Conservation (phyloP, 30 jellyfish, hydroid and myxozoan genomes). For the Pseudorhiza aurosa region DNA sequence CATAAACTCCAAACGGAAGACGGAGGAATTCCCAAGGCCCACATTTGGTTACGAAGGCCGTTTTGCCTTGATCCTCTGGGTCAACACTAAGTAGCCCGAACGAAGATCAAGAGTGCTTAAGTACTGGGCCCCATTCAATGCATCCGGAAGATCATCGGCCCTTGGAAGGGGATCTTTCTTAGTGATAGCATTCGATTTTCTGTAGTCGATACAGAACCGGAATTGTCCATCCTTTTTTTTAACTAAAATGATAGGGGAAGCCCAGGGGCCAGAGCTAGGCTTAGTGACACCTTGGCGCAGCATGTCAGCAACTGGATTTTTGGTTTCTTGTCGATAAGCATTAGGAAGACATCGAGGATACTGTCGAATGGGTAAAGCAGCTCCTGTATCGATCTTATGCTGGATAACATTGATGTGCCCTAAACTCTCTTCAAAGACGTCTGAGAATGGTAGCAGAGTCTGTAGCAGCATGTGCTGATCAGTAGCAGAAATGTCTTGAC, state of each 20-base stretch:
- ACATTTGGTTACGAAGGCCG: slow-evolving; percentile 32
- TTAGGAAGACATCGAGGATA: slow-evolving; percentile 44
- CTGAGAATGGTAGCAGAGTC: too few relatives aligned
- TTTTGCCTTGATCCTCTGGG: slow-evolving; percentile 39
- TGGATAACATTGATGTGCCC: slow-evolving; percentile 28
- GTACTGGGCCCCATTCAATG: slow-evolving; percentile 14
- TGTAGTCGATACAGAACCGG: slow-evolving; percentile 41
- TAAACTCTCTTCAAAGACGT: slow-evolving; percentile 23
- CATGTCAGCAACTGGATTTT: slow-evolving; percentile 36
- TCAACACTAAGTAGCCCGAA: slow-evolving; percentile 54
- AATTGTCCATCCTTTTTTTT: slow-evolving; percentile 18
- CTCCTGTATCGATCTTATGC: slow-evolving; percentile 30
- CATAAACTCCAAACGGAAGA: slow-evolving; percentile 62
- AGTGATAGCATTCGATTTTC: slow-evolving; percentile 31
- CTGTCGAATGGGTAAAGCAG: slow-evolving; percentile 39
- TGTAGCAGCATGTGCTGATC: too few relatives aligned
- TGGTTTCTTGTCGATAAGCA: slow-evolving; percentile 34
- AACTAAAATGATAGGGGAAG: slow-evolving; percentile 50
- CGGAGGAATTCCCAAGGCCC: slow-evolving; percentile 47
- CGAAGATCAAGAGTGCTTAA: slow-evolving; percentile 62
- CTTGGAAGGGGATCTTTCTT: slow-evolving; percentile 67
- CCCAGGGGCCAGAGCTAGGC: slow-evolving; percentile 61
- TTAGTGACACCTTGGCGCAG: slow-evolving; percentile 25
- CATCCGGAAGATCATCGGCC: slow-evolving; percentile 61
- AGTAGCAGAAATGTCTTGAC: too few relatives aligned